phyloP scores from a whole-genome alignment of 1,140 invertebrate species.

The Calliphora vicina region DNA sequence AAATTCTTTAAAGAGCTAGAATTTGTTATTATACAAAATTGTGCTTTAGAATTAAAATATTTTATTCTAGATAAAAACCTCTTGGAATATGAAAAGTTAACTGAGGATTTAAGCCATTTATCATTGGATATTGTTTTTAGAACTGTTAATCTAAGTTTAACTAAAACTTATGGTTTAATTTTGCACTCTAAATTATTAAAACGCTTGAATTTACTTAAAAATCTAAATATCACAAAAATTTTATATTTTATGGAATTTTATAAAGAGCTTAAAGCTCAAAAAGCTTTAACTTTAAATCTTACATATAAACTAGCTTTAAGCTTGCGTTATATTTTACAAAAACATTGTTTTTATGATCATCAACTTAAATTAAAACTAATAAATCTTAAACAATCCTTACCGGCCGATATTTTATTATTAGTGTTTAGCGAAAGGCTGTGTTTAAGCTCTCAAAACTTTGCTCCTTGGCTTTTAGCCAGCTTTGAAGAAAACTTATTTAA shows the following conservation, averaged over 20 bases:
- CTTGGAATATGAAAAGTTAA: background rate
- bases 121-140: background rate
- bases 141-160: background rate
- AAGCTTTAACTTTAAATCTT: background rate
- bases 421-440: background rate
- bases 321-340: background rate
- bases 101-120: background rate
- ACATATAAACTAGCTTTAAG: constrained; percentile 7
- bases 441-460: background rate
- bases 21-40: background rate
- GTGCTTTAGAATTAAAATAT: background rate
- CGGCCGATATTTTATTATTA: background rate
- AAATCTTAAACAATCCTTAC: background rate
- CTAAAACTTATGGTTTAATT: background rate
- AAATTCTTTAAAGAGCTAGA: background rate
- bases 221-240: background rate
- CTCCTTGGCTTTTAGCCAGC: background rate
- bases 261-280: background rate
- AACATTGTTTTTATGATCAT: background rate
- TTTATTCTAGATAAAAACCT: background rate
- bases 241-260: constrained; percentile 12
- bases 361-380: background rate
- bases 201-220: background rate
- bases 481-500: background rate
- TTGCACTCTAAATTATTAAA: constrained; percentile 18